These are phyloP conservation scores for Hemibagrus wyckioides DNA, from an alignment of 2,113 vertebrate genomes.

Conservation along the genomic window DNA sequence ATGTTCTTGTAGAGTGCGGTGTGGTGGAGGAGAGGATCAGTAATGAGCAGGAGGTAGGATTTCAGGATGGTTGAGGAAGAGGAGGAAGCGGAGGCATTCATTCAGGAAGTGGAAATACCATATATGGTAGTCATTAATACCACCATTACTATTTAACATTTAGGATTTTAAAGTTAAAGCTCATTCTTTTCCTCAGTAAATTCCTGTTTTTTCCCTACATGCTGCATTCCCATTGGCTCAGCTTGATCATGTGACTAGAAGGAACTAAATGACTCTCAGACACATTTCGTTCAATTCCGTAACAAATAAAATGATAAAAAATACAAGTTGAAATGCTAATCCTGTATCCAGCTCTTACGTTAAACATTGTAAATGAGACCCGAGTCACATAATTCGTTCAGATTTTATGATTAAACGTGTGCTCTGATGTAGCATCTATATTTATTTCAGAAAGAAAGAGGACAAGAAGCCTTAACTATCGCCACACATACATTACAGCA, in stretches of 20 bases:
- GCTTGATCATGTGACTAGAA: neutral
- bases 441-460: too few species aligned
- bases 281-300: too few species aligned
- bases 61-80: neutral
- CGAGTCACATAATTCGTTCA: too few species aligned
- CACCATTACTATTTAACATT: neutral
- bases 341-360: too few species aligned
- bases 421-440: too few species aligned
- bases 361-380: too few species aligned
- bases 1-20: conserved; percentile 8
- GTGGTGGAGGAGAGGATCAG: conserved; percentile 1
- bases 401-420: too few species aligned
- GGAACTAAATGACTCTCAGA: too few species aligned
- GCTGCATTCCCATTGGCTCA: neutral
- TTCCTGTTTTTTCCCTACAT: neutral
- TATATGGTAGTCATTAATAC: neutral
- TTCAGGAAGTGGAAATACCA: neutral
- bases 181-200: neutral
- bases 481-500: too few species aligned
- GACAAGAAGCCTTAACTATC: too few species aligned
- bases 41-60: conserved; percentile 15
- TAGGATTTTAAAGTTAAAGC: neutral
- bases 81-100: neutral
- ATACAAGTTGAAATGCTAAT: too few species aligned
- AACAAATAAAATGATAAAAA: too few species aligned